A percentile compares a stretch with the other conserved stretches of the same genome.
These are phyloP conservation scores for Emys orbicularis DNA, from an alignment of 2,797 vertebrate genomes.

Conservation along the genomic window DNA sequence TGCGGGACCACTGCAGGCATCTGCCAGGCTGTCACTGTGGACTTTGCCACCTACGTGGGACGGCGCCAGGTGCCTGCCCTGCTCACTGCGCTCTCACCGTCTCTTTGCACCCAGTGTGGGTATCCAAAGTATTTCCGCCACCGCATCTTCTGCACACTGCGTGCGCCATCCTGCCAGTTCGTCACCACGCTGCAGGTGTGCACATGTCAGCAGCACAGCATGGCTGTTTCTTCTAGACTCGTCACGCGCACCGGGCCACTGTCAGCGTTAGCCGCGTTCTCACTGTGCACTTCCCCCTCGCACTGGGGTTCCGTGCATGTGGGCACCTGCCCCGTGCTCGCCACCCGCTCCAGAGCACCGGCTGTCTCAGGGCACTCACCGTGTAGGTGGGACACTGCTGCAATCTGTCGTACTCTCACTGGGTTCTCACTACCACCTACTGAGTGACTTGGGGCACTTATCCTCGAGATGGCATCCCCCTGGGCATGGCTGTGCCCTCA, in stretches of 20 bases:
- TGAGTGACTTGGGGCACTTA: not conserved
- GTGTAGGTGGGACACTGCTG: no score
- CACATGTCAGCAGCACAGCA: not conserved
- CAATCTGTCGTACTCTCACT: not conserved
- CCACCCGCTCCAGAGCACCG: not conserved
- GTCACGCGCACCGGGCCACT: fast-evolving
- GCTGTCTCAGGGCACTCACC: not conserved
- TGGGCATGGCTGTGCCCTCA: not conserved
- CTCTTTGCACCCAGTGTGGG: not conserved
- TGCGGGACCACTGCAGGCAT: not conserved
- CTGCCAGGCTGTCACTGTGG: not conserved
- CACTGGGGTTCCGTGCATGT: no score
- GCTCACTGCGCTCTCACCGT: not conserved
- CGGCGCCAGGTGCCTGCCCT: not conserved
- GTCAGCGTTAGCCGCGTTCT: no score
- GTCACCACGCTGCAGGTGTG: not conserved
- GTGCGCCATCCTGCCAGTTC: no score
- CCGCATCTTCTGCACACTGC: no score
- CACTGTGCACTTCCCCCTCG: not conserved
- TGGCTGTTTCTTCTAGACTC: not conserved
- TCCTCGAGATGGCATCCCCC: not conserved
- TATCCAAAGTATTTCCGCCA: not conserved
- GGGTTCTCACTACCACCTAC: not conserved
- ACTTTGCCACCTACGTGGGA: not conserved
- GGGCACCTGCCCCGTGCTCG: not conserved